A percentile compares a stretch with the other conserved stretches of the same genome.
phyloP scores from a whole-genome alignment of 2,888 invertebrate species.

The Aricia artaxerxes region DNA sequence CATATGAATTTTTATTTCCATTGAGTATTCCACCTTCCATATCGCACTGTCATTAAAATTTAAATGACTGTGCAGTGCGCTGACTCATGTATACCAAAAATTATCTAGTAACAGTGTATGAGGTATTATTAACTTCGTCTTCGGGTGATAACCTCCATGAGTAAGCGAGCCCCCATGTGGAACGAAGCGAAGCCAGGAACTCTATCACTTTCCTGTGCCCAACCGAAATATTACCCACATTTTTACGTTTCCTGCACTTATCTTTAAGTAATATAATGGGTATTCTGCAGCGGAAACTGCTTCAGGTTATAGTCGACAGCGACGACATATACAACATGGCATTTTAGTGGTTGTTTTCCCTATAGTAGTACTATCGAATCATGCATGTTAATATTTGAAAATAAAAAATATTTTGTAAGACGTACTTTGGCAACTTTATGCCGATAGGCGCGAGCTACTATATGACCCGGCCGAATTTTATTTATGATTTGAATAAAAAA shows the following conservation, averaged over 20 bases:
- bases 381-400: too few species aligned
- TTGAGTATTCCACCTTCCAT: not conserved
- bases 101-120: not conserved
- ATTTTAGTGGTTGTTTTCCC: too few species aligned
- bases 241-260: slow-evolving; percentile 10
- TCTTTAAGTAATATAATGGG: not conserved
- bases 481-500: too few species aligned
- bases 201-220: slow-evolving; percentile 42
- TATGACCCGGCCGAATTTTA: too few species aligned
- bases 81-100: not conserved
- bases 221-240: not conserved
- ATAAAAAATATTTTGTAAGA: too few species aligned
- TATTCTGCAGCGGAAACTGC: too few species aligned
- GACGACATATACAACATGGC: too few species aligned
- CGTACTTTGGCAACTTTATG: too few species aligned
- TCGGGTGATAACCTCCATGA: not conserved
- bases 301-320: too few species aligned
- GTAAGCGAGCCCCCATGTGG: slow-evolving; percentile 45
- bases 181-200: slow-evolving; percentile 55
- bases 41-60: not conserved
- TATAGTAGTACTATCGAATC: too few species aligned
- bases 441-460: too few species aligned
- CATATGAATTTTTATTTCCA: too few species aligned
- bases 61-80: not conserved
- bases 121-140: slow-evolving; percentile 2